Evolutionary conservation across 2,888 invertebrate species (phyloP), one percentile per base, ranked within the genome.

Genomic region (Timema podura): DNA sequence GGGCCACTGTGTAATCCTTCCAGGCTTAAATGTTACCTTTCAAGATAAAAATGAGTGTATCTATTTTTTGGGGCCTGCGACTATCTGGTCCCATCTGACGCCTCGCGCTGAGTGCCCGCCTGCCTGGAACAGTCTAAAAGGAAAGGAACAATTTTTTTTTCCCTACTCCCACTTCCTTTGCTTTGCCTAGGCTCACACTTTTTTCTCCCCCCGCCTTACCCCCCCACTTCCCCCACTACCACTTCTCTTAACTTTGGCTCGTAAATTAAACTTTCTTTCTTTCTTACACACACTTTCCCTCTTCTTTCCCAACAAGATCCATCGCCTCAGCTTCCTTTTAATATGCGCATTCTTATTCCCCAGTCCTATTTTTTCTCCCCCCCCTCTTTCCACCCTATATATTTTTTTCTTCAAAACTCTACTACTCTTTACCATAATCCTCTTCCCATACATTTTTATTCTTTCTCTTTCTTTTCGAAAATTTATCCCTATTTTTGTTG

Each of bases 261-360:
- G 45, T 69, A 65, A 69, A 69, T 65, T 69, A 69, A 65, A 65
- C 47, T 65, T 51, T 48, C 57, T 69, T 69, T 69, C 64, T 69
- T 65, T 69, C 46, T 64, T 51, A 47, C 65, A 48, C 67, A 54
- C 49, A 59, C 68, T 68, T 59, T 68, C 51, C 61, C 48, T 68
- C 51, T 68, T 68, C 57, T 57, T 59, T 48, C 48, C 47, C 45
- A 8, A 48, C 71, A 71, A 64, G 67, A 72, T 54, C 71, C 70
- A 72, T 68, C 64, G 68, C 46, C 64, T 65, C 54, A 51, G 68
- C 68, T 68, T 66, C 15, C 59, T 71, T 30, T 68, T 68, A 71
- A 68, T 71, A 71, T 71, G 68, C 68, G 67, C 68, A 71, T 71
- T 71, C 71, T 71, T 71, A 71, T 71, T 71, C 68, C 48, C 65